A percentile compares a stretch with the other conserved stretches of the same genome.
Evolutionary conservation across 2,888 invertebrate species (phyloP).

Genomic region (Nipponacmea schrenckii): DNA sequence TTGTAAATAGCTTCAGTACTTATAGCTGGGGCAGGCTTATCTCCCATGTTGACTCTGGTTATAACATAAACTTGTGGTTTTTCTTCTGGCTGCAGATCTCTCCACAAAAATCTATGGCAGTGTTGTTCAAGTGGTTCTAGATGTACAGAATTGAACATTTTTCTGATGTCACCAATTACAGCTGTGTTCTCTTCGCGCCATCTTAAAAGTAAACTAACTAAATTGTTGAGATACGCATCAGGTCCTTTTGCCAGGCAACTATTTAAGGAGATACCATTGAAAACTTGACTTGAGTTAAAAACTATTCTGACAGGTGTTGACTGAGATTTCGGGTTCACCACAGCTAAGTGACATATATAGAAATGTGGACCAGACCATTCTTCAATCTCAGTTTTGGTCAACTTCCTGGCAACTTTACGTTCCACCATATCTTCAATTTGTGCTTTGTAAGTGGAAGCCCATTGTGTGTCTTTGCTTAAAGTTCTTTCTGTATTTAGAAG

Average conservation of each 20-base stretch:
- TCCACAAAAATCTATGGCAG: slow-evolving; percentile 13
- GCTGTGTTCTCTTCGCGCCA: slow-evolving; percentile 1
- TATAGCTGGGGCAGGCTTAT: slow-evolving; percentile 5
- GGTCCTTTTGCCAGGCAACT: slow-evolving; percentile 12
- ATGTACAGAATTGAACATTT: slow-evolving; percentile 14
- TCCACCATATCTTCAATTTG: slow-evolving; percentile 11
- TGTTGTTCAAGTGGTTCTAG: slow-evolving; percentile 13
- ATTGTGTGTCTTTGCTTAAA: not conserved
- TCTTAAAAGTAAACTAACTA: slow-evolving; percentile 3
- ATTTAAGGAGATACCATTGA: slow-evolving; percentile 2
- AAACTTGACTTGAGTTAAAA: slow-evolving; percentile 8
- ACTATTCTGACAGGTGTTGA: slow-evolving; percentile 14
- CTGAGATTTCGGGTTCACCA: slow-evolving; percentile 13
- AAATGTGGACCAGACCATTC: slow-evolving; percentile 13
- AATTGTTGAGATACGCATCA: slow-evolving; percentile 12
- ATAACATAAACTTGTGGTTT: slow-evolving; percentile 10
- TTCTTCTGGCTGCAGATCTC: not conserved
- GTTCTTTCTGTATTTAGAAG: slow-evolving; percentile 10
- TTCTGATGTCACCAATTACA: slow-evolving; percentile 15
- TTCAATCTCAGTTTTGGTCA: not conserved
- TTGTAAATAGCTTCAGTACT: not conserved
- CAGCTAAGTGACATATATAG: slow-evolving; percentile 1
- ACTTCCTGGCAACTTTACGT: slow-evolving; percentile 8
- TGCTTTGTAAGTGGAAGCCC: not conserved
- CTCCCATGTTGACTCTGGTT: not conserved